Percentiles rank a stretch among this genome's conserved stretches.
These are phyloP conservation scores for Lampropteryx suffumata DNA, from an alignment of 2,888 invertebrate genomes.

Conservation along the genomic window DNA sequence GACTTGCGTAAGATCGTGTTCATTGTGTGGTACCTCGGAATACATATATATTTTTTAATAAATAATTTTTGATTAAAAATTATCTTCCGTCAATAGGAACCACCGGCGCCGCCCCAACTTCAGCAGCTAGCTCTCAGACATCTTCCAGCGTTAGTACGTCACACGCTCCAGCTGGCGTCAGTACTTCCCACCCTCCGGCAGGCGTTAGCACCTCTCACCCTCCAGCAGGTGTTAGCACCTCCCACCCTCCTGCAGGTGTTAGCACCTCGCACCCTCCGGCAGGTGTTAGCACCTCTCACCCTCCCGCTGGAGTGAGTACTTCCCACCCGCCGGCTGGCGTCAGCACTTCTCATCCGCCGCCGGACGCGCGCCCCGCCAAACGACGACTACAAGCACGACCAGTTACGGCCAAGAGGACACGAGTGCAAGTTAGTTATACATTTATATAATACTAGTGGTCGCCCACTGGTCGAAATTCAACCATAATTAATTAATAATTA, in stretches of 20 bases:
- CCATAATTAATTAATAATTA: too few species aligned
- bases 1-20: too few species aligned
- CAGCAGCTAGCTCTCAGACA: conserved; percentile 48
- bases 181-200: conserved; percentile 46
- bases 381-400: conserved; percentile 67
- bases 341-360: conserved; percentile 51
- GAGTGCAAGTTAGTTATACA: conserved; percentile 69
- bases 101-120: conserved; percentile 44
- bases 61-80: neutral
- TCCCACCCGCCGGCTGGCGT: conserved; percentile 41
- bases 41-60: too few species aligned
- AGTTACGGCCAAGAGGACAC: conserved; percentile 77
- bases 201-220: conserved; percentile 55
- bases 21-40: too few species aligned
- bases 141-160: conserved; percentile 54
- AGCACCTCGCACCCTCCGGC: conserved; percentile 47
- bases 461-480: too few species aligned
- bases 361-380: conserved; percentile 65
- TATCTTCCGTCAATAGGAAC: conserved; percentile 20
- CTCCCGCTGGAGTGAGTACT: conserved; percentile 39
- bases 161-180: conserved; percentile 43
- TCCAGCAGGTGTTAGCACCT: conserved; percentile 45
- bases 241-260: conserved; percentile 43
- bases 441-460: too few species aligned
- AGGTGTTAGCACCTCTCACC: conserved; percentile 46